Evolutionary conservation across 1,140 invertebrate genomes (phyloP).

Genomic region (Vollenhovia emeryi): DNA sequence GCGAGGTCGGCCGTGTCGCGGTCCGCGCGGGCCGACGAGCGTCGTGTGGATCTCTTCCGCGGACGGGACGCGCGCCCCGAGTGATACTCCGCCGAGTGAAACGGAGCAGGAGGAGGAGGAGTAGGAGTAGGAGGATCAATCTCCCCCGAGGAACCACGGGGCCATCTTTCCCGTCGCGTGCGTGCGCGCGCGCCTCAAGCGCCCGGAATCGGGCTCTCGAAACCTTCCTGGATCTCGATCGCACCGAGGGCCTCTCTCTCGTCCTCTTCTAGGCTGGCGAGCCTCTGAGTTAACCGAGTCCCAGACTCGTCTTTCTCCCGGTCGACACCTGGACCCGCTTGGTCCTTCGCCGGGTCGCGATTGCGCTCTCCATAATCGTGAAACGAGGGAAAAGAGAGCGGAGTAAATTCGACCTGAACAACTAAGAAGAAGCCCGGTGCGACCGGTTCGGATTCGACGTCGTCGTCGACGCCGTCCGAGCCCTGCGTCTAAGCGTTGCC

Average conservation of each 20-base stretch:
- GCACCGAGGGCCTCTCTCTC: not conserved
- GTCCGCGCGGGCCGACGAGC: not conserved
- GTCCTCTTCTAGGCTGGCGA: no score
- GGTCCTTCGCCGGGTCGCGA: no score
- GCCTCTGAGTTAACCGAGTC: no score
- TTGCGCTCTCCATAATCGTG: no score
- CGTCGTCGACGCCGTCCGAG: not conserved
- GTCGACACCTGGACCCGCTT: no score
- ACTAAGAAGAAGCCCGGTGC: no score
- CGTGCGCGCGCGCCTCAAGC: not conserved
- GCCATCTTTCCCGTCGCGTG: conserved; percentile 58
- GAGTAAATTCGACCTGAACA: not conserved
- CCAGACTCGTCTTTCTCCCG: no score
- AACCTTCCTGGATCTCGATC: not conserved
- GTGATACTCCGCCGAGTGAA: not conserved
- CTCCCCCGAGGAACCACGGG: not conserved
- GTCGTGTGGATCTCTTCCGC: no score
- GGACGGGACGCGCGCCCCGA: not conserved
- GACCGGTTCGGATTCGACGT: conserved; percentile 9
- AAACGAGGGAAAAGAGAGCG: no score
- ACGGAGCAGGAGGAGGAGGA: no score
- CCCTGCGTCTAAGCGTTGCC: not conserved
- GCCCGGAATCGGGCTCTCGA: not conserved
- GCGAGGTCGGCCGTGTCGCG: not conserved
- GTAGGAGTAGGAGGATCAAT: conserved; percentile 9